These are phyloP conservation scores for Engystomops pustulosus DNA, from an alignment of 2,113 vertebrate species.

Conservation along the genomic window DNA sequence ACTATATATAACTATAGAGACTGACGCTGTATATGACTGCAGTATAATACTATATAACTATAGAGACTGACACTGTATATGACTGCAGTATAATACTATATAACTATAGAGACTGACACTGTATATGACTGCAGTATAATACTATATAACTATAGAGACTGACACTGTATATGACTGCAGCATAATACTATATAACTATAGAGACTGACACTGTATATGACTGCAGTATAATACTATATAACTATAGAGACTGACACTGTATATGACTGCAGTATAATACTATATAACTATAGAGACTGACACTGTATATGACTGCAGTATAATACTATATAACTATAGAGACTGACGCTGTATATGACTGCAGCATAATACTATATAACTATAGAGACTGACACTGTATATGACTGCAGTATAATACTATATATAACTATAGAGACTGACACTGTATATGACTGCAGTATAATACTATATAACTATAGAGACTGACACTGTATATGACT, in stretches of 20 bases:
- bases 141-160: too few species aligned
- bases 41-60: not conserved
- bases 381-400: not conserved
- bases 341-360: not conserved
- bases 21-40: not conserved
- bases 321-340: not conserved
- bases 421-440: not conserved
- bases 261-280: not conserved
- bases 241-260: too few species aligned
- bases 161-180: not conserved
- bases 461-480: not conserved
- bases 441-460: slow-evolving; percentile 4
- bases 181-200: not conserved
- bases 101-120: not conserved
- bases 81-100: too few species aligned
- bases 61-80: not conserved
- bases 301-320: too few species aligned
- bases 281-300: not conserved
- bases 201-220: not conserved
- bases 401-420: too few species aligned
- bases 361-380: too few species aligned
- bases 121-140: not conserved
- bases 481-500: not conserved
- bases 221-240: not conserved
- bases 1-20: not conserved